phyloP scores from a whole-genome alignment of 2,797 vertebrate species.

The Mus spretus region DNA sequence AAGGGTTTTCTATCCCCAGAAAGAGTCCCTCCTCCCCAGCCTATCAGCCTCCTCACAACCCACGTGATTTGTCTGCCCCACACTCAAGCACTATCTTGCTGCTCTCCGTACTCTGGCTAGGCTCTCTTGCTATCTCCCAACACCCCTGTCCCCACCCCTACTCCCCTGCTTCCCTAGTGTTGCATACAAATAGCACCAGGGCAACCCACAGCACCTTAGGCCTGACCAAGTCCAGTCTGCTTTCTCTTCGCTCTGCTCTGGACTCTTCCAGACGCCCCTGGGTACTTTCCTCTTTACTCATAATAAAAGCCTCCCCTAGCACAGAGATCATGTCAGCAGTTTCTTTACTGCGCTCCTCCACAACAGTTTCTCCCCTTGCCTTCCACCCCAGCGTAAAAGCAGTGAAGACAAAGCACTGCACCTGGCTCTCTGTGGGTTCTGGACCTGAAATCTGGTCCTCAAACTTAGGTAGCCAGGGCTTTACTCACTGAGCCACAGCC shows the following conservation, averaged over 20 bases:
- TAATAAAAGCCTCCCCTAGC: neutral
- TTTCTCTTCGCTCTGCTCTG: neutral
- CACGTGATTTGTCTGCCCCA: neutral
- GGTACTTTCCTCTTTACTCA: neutral
- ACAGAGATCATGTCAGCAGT: fast-evolving
- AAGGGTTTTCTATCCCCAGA: neutral
- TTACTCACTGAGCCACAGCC: neutral
- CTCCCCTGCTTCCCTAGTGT: too few species aligned
- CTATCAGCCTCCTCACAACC: neutral
- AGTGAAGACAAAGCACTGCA: too few species aligned
- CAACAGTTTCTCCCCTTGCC: neutral
- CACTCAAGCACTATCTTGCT: neutral
- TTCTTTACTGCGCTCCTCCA: too few species aligned
- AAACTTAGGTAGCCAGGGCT: neutral
- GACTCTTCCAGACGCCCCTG: neutral
- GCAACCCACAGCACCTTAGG: too few species aligned
- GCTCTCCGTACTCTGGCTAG: neutral
- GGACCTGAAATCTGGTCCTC: neutral
- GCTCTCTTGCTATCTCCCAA: neutral
- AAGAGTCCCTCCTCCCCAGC: neutral
- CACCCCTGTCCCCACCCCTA: fast-evolving
- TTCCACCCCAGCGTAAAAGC: neutral
- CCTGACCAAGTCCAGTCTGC: neutral
- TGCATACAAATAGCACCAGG: too few species aligned
- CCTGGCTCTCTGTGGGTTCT: neutral